Percentiles rank a stretch among this genome's conserved stretches.
Conservation (phyloP, 2,888 invertebrate genomes). For the Gari tellinella region DNA sequence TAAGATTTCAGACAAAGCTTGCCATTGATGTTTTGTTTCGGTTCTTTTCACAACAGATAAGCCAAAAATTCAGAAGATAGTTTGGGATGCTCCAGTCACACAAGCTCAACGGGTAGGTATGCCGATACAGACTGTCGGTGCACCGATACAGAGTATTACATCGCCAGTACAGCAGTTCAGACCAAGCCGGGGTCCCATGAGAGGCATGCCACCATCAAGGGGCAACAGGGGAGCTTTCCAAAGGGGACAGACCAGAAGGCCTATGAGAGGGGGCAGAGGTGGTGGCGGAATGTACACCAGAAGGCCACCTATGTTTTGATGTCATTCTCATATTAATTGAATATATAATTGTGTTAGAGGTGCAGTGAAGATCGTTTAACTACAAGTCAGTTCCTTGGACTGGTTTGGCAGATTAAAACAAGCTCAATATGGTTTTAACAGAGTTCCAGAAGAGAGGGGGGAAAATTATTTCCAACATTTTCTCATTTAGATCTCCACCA, state of each 20-base stretch:
- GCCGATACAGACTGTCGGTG: constrained; percentile 19
- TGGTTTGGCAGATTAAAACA: too few relatives aligned
- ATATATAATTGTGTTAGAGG: too few relatives aligned
- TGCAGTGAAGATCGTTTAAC: too few relatives aligned
- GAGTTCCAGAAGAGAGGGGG: too few relatives aligned
- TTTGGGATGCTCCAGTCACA: constrained; percentile 63
- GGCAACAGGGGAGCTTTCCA: constrained; percentile 49
- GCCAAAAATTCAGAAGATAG: constrained; percentile 76
- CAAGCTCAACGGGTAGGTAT: constrained; percentile 4
- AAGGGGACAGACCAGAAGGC: constrained; percentile 38
- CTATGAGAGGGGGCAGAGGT: constrained; percentile 38
- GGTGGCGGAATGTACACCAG: constrained; percentile 26
- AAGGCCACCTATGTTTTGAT: constrained; percentile 42
- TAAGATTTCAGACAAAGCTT: too few relatives aligned
- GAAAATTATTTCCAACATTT: too few relatives aligned
- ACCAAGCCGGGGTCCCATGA: constrained; percentile 41
- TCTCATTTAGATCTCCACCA: too few relatives aligned
- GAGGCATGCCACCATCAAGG: constrained; percentile 55
- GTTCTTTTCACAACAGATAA: too few relatives aligned
- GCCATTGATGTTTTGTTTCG: too few relatives aligned
- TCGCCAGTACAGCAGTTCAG: constrained; percentile 9
- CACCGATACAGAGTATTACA: constrained; percentile 36
- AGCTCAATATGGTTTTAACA: too few relatives aligned
- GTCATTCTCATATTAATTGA: too few relatives aligned
- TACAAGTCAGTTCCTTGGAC: too few relatives aligned